Evolutionary conservation across 2,888 invertebrate species (phyloP).

Genomic region (Yponomeuta plumbellus): DNA sequence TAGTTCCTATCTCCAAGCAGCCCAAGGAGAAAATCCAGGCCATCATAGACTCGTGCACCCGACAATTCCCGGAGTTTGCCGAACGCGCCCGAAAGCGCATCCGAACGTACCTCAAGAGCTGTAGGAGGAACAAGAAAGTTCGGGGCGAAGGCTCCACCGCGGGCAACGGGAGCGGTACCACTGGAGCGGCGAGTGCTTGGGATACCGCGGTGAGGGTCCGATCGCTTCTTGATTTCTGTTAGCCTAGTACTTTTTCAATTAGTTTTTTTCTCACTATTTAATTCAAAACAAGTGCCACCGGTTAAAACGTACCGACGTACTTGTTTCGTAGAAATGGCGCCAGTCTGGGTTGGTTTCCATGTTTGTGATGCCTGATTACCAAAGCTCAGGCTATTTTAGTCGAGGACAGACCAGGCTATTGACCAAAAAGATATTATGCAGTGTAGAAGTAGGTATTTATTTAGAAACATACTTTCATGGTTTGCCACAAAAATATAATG

Average conservation of each 20-base stretch:
- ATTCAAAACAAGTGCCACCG: too few relatives aligned
- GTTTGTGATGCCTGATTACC: too few relatives aligned
- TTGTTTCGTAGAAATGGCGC: too few relatives aligned
- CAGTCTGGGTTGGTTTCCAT: too few relatives aligned
- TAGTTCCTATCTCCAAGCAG: constrained; percentile 97
- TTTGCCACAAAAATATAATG: too few relatives aligned
- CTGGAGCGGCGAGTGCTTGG: constrained; percentile 81
- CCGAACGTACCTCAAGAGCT: constrained; percentile 96
- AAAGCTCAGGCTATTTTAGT: too few relatives aligned
- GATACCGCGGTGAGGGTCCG: constrained; percentile 87
- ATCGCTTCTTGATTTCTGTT: constrained; percentile 37
- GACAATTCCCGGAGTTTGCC: constrained; percentile 97
- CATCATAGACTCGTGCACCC: constrained; percentile 96
- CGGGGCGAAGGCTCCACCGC: constrained; percentile 81
- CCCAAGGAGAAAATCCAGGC: constrained; percentile 99
- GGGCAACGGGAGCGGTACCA: constrained; percentile 52
- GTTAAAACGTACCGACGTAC: too few relatives aligned
- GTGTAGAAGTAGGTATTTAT: too few relatives aligned
- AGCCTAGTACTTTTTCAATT: constrained; percentile 25
- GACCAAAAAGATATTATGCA: too few relatives aligned
- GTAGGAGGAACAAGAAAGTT: constrained; percentile 94
- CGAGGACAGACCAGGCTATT: too few relatives aligned
- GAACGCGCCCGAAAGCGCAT: constrained; percentile 96
- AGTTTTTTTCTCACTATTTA: neutral
- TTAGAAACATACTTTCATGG: too few relatives aligned